Evolutionary conservation across 2,113 vertebrate species (phyloP), one percentile per base, ranked within the genome.

Genomic region (Pygoscelis adeliae): DNA sequence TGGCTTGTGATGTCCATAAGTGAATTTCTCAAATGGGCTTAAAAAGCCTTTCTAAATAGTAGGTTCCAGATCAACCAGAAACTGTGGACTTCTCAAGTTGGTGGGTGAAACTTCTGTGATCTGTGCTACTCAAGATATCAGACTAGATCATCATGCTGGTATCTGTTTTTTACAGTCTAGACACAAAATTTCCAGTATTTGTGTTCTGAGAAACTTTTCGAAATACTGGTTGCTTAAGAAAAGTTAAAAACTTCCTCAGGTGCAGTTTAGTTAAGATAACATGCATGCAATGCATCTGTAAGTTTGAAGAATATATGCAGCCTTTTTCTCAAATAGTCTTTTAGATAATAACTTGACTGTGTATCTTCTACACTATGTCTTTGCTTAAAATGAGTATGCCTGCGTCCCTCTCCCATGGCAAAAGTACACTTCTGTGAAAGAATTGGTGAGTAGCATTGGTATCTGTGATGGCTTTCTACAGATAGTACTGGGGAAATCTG

Each of bases 211-310:
- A 84, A 94, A 73, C 13, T 40, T 83, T 71, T 52, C 9, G 21
- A 65, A 65, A 73, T 85, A 44, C 13, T 25, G 2, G 4, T 67
- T 82, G 36, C 32, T 93, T 84, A 52, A 72, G 56, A 76, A 61
- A 58, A 83, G 15, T 50, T 69, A 62, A 73, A 69, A 94, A 11
- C 8, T 81, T 77, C 15, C 2, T 80, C 20, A 38, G 13, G 25
- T 73, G 29, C 49, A 52, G 7, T 78, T 87, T 29, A 72, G 23
- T 65, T 65, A 42, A 77, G 25, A 17, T 34, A 56, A 46, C 2
- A 3, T 58, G 17, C 6, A 8, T 49, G n/a, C 26, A 49, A 3
- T 1, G 0, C 6, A 19, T 74, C 46, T 85, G 10, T 15, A 49
- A 67, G 8, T 46, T 46, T 46, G 56, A 36, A 83, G 19, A 83